Base-by-base conservation (phyloP, 1,140 invertebrate species). In the Cherax destructor region DNA sequence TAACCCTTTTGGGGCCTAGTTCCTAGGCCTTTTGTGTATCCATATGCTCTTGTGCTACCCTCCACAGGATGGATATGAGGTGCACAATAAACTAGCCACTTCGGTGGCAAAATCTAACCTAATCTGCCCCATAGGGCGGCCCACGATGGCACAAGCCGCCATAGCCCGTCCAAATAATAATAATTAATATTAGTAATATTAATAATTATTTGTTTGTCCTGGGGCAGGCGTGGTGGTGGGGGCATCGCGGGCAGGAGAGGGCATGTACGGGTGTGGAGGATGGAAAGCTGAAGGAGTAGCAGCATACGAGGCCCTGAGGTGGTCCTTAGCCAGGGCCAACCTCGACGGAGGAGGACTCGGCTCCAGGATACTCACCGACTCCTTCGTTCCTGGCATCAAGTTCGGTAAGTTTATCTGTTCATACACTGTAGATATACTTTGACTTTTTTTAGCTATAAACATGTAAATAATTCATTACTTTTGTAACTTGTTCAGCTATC, bases 361-460 rank as follows among this genome's bases (percentile, higher is more conserved):
- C n/a, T 83, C 81, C 18, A 84, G 92, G 47, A 93, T 93, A 30
- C 47, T 93, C 61, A 84, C 52, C 7, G 91, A 93, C 78, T 88
- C 92, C 24, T 93, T 89, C 65, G 87, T 93, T 1, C 92, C 92
- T 2, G 92, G 92, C 18, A 13, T 93, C 59, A 89, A 84, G 16
- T 91, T 93, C 52, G 92, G 92, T 93, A n/a, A 88, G 87, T 91
- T 7, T 30, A 9, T 0, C 30, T 41, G 30, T 41, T 41, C 0
- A 41, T 41, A 0, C 30, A 41, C 30, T 41, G 30, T 41, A 41
- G 30, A 41, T 2, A 41, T 41, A 41, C 30, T 41, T 41, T 2
- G 30, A 41, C 30, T 41, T 41, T 41, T 41, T 41, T 41, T 41
- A 41, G 30, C 0, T 41, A 41, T 41, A 41, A 41, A 41, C 30